phyloP scores from a whole-genome alignment of 2,113 vertebrate species.

The Paraplagusia blochii region DNA sequence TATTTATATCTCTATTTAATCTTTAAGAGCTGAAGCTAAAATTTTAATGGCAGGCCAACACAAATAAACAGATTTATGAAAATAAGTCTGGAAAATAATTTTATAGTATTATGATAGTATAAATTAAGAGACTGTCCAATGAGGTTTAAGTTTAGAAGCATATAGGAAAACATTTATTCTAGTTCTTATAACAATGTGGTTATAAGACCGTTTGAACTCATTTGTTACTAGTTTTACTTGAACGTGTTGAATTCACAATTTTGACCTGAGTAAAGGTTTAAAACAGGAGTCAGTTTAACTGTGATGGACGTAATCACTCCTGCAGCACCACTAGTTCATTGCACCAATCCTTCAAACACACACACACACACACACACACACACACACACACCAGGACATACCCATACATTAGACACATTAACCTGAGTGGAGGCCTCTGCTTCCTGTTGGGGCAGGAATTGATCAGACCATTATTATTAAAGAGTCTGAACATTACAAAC shows the following conservation, averaged over 20 bases:
- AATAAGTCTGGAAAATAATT: too few species aligned
- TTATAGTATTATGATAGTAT: too few species aligned
- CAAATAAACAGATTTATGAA: too few species aligned
- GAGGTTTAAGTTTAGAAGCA: too few species aligned
- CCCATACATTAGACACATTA: constrained; percentile 34
- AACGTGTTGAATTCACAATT: constrained; percentile 18
- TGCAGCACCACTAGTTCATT: constrained; percentile 49
- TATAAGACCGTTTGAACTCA: background rate
- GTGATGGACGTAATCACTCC: constrained; percentile 45
- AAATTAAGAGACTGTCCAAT: too few species aligned
- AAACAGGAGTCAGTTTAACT: constrained; percentile 28
- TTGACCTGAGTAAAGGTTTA: constrained; percentile 8
- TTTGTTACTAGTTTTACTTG: background rate
- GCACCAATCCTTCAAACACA: constrained; percentile 43
- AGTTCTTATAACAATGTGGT: too few species aligned
- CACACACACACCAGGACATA: constrained; percentile 16
- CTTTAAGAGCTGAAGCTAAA: too few species aligned
- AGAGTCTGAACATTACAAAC: constrained; percentile 18
- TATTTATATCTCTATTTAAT: too few species aligned
- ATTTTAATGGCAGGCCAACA: too few species aligned
- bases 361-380: constrained; percentile 21
- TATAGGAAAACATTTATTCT: too few species aligned
- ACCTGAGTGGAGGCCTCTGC: constrained; percentile 19
- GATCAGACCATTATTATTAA: constrained; percentile 34
- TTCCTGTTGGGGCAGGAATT: constrained; percentile 25